Conservation (phyloP, 1,140 invertebrate genomes). For the Euwallacea similis region DNA sequence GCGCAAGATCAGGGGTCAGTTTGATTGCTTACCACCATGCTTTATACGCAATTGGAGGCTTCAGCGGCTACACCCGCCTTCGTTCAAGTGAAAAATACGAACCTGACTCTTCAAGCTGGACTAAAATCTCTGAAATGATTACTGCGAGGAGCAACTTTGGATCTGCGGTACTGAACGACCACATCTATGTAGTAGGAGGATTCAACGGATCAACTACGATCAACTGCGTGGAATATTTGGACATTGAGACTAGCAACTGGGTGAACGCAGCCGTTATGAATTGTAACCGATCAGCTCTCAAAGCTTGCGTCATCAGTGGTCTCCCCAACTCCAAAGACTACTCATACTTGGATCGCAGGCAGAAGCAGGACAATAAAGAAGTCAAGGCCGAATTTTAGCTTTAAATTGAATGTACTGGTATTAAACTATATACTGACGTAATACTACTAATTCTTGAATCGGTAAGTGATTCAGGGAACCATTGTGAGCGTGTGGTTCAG, state of each 20-base stretch:
- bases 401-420: no score
- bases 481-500: no score
- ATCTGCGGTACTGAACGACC: constrained; percentile 66
- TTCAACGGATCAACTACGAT: constrained; percentile 70
- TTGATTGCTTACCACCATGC: constrained; percentile 64
- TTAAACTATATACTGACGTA: no score
- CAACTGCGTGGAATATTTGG: constrained; percentile 72
- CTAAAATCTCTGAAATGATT: constrained; percentile 71
- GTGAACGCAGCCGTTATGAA: constrained; percentile 69
- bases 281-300: constrained; percentile 67
- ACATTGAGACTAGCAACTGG: constrained; percentile 69
- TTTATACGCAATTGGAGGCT: constrained; percentile 71
- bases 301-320: constrained; percentile 64
- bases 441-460: no score
- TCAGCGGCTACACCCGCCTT: constrained; percentile 66
- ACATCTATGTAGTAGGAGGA: constrained; percentile 73
- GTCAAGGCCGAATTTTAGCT: not conserved
- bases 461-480: no score
- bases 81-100: constrained; percentile 54
- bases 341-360: constrained; percentile 38
- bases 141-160: constrained; percentile 77
- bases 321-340: constrained; percentile 63
- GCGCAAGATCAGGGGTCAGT: constrained; percentile 70
- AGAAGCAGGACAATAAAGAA: constrained; percentile 26
- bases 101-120: constrained; percentile 51